phyloP scores from a whole-genome alignment of 1,140 invertebrate genomes.

The Solenopsis invicta region DNA sequence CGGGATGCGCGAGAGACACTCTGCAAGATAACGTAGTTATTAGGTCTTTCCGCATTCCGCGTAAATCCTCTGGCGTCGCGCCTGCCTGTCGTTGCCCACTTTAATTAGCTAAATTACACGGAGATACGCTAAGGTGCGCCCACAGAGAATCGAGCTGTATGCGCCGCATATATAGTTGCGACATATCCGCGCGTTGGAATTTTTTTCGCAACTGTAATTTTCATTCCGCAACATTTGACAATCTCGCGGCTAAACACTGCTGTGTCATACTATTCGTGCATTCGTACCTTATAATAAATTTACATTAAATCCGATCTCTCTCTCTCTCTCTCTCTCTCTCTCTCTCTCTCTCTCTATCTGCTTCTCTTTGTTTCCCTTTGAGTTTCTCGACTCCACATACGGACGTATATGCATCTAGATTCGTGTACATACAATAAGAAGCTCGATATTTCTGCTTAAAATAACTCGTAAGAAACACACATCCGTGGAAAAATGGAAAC shows the following conservation, averaged over 20 bases:
- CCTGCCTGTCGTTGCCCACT: constrained; percentile 31
- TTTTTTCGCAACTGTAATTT: constrained; percentile 37
- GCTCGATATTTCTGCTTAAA: not conserved
- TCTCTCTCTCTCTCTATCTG: too few species aligned
- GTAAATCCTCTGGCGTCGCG: constrained; percentile 31
- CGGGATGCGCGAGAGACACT: not conserved
- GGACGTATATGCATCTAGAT: not conserved
- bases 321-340: too few species aligned
- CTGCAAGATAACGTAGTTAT: constrained; percentile 13
- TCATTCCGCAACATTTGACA: constrained; percentile 3
- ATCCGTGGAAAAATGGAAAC: not conserved
- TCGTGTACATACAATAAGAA: not conserved
- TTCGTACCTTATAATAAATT: not conserved
- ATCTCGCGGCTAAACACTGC: not conserved
- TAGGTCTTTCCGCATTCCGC: constrained; percentile 17
- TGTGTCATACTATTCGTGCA: not conserved
- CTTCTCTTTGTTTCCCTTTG: not conserved
- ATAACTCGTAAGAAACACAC: not conserved
- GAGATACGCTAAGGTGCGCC: constrained; percentile 43
- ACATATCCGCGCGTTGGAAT: constrained; percentile 13
- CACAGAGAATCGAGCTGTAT: constrained; percentile 1
- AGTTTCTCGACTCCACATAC: not conserved
- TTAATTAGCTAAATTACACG: constrained; percentile 59
- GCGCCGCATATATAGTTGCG: not conserved
- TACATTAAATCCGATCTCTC: not conserved